These are phyloP conservation scores for Halcyon badia DNA, from an alignment of 2,797 vertebrate species.

Conservation along the genomic window DNA sequence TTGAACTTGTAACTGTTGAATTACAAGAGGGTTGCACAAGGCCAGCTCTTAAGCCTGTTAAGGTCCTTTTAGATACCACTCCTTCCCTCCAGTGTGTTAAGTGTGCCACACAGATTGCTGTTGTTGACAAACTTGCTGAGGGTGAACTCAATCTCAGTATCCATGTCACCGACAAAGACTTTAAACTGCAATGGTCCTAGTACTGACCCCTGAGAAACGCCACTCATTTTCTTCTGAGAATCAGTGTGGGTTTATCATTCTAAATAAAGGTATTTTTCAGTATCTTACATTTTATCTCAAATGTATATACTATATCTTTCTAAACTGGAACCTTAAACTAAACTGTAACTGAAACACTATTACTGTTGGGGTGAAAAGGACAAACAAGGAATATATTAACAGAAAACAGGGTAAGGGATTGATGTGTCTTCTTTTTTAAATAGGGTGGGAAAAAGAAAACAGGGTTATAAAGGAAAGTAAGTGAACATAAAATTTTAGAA, in stretches of 20 bases:
- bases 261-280: neutral
- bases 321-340: neutral
- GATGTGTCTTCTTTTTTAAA: neutral
- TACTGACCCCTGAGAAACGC: neutral
- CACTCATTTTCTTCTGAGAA: neutral
- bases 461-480: neutral
- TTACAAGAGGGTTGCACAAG: too few species aligned
- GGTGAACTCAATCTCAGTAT: neutral
- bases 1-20: too few species aligned
- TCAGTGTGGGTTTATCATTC: neutral
- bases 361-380: neutral
- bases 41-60: neutral
- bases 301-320: neutral
- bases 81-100: neutral
- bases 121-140: neutral
- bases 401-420: neutral
- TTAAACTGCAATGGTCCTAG: accelerated
- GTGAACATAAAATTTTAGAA: neutral
- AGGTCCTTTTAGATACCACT: neutral
- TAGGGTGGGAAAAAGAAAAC: neutral
- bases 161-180: accelerated
- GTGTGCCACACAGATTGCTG: accelerated
- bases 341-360: neutral
- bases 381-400: neutral
- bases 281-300: neutral